These are phyloP conservation scores for Asbolus verrucosus DNA, from an alignment of 1,140 invertebrate genomes.

Conservation along the genomic window DNA sequence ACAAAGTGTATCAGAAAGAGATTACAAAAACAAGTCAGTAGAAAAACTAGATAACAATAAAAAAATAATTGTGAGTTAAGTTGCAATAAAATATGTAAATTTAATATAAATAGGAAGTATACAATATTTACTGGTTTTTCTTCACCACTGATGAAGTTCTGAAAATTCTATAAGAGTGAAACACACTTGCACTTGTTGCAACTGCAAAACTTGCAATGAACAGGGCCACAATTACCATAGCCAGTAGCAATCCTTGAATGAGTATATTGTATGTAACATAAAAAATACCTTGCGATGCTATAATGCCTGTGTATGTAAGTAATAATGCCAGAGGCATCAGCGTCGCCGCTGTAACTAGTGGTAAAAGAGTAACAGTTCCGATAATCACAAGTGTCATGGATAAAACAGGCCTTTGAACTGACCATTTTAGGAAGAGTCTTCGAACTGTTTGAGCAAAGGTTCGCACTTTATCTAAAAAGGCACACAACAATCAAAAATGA, in stretches of 20 bases:
- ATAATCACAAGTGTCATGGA: conserved; percentile 26
- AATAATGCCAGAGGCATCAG: conserved; percentile 31
- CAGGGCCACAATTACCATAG: conserved; percentile 24
- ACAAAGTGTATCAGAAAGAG: background rate
- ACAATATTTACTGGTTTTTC: conserved; percentile 7
- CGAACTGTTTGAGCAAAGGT: conserved; percentile 1
- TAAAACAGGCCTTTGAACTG: conserved; percentile 21
- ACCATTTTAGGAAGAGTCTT: conserved; percentile 33
- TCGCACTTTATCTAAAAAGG: conserved; percentile 19
- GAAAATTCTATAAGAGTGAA: conserved; percentile 23
- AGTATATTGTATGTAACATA: conserved; percentile 25
- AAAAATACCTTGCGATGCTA: conserved; percentile 31
- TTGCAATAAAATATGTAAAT: conserved; percentile 8
- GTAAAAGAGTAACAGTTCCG: conserved; percentile 4
- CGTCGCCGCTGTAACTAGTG: conserved; percentile 18
- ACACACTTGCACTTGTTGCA: conserved; percentile 29
- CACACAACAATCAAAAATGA: too few relatives aligned
- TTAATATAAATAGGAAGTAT: conserved; percentile 2
- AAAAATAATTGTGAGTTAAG: conserved; percentile 3
- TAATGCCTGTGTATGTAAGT: conserved; percentile 22
- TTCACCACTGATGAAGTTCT: background rate
- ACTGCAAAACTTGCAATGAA: conserved; percentile 1
- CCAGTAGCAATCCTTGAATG: conserved; percentile 21
- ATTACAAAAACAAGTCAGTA: background rate
- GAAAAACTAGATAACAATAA: background rate